Evolutionary conservation across 2,888 invertebrate species (phyloP).

Genomic region (Drosophila meridionalis): DNA sequence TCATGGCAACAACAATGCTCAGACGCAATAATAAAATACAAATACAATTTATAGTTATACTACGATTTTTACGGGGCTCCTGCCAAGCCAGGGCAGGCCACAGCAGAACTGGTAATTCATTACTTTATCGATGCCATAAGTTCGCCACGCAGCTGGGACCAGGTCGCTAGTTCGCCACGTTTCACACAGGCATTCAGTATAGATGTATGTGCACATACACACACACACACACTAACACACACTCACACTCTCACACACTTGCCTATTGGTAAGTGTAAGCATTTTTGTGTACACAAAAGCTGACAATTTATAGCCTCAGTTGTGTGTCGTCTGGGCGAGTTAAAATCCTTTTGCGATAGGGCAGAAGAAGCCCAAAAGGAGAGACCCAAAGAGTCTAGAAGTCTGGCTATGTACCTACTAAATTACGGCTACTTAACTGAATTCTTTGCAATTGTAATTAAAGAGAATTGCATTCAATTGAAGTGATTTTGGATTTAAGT

Average conservation of each 20-base stretch:
- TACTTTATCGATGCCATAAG: conserved; percentile 81
- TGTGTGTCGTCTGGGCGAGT: conserved; percentile 56
- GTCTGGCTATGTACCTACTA: conserved; percentile 19
- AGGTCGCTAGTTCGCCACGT: conserved; percentile 40
- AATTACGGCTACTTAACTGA: conserved; percentile 30
- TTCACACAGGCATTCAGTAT: conserved; percentile 7
- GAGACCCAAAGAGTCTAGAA: conserved; percentile 3
- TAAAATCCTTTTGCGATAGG: conserved; percentile 53
- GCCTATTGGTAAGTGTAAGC: conserved; percentile 43
- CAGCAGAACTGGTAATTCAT: conserved; percentile 77
- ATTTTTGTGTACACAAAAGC: conserved; percentile 71
- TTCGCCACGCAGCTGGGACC: conserved; percentile 77
- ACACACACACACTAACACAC: conserved; percentile 5
- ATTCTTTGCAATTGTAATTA: conserved; percentile 35
- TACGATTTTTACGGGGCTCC: conserved; percentile 39
- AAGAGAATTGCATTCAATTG: not conserved
- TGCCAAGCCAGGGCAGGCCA: conserved; percentile 9
- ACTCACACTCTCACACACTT: not conserved
- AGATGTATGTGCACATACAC: conserved; percentile 14
- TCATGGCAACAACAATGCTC: conserved; percentile 45
- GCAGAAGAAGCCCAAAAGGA: not conserved
- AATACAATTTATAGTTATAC: conserved; percentile 73
- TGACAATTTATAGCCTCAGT: conserved; percentile 71
- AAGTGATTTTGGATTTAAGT: not conserved
- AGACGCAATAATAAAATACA: conserved; percentile 73